Base-by-base conservation (phyloP, 2,888 invertebrate genomes). In the Halocaridina rubra region DNA sequence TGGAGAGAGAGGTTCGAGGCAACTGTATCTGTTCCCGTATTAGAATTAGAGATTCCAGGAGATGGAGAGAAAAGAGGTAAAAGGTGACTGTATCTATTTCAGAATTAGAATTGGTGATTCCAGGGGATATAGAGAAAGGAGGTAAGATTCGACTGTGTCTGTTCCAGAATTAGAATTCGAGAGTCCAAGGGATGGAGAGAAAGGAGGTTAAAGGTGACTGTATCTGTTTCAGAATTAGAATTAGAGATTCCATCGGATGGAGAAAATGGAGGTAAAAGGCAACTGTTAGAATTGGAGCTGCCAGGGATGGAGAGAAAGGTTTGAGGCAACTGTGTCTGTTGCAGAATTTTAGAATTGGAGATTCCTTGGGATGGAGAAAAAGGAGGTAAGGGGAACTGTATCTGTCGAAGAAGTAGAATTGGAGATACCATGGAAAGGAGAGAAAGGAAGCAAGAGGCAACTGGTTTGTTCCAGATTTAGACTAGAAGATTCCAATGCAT, bases 231-330 rank as follows among this genome's bases (percentile, higher is more conserved):
- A 0, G 95, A 96, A 89, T 91, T 99, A 0, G 97, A 98, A 89
- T 95, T 99, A 90, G 98, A 98, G 91, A 95, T 98, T 89, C 96
- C 98, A 0, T 92, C 95, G 0, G 93, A 94, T 89, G 95, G 95
- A 64, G 97, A 97, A 90, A 97, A 96, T 92, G 98, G 98, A 92
- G 95, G 96, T 95, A 89, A 88, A n/a, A n/a, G n/a, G n/a, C n/a
- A n/a, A n/a, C n/a, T n/a, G n/a, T 91, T 99, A 0, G 97, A 98
- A 89, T 95, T 99, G 90, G 98, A 98, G 91, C 95, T 98, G 89
- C 96, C 98, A 0, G 92, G 95, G 0, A 93, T 64, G 97, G 97
- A 90, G 97, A 96, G 92, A 98, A 98, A 92, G 95, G 96, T 95
- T 89, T 88, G 90, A n/a, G n/a, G 94, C 96, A 0, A 92, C 93